Percentiles rank a stretch among this genome's conserved stretches.
These are phyloP conservation scores for Polydrusus pterygomalis DNA, from an alignment of 2,888 invertebrate genomes.

Conservation along the genomic window DNA sequence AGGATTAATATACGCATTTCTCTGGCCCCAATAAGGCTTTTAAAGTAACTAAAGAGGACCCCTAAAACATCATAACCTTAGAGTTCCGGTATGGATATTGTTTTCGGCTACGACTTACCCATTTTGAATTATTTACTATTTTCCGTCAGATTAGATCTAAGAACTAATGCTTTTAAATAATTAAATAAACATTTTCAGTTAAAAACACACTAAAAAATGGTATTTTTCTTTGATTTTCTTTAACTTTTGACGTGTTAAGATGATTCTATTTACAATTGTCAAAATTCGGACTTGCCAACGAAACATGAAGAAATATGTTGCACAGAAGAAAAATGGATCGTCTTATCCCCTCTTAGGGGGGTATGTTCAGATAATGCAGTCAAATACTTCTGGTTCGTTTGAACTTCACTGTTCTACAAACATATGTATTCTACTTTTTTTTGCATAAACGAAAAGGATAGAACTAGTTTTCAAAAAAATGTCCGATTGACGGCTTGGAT, in stretches of 20 bases:
- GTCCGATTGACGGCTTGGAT: too few species aligned
- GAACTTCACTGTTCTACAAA: too few species aligned
- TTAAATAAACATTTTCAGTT: conserved; percentile 34
- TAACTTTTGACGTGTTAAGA: conserved; percentile 40
- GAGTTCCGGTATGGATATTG: not conserved
- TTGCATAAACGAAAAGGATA: too few species aligned
- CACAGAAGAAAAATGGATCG: too few species aligned
- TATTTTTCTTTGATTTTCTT: conserved; percentile 3
- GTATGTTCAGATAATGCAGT: too few species aligned
- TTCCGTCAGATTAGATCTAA: conserved; percentile 19
- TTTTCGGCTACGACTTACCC: conserved; percentile 16
- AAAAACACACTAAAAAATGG: conserved; percentile 14
- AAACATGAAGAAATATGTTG: not conserved
- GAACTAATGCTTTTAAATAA: conserved; percentile 17
- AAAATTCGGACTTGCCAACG: not conserved
- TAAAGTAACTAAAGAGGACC: conserved; percentile 97
- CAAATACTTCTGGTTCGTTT: too few species aligned
- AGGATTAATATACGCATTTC: conserved; percentile 99
- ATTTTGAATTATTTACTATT: conserved; percentile 19
- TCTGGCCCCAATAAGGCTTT: conserved; percentile 94
- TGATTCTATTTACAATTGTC: conserved; percentile 31
- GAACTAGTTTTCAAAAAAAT: too few species aligned
- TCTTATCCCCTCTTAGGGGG: too few species aligned
- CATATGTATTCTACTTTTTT: too few species aligned
- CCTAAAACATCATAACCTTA: conserved; percentile 77